Evolutionary conservation across 2,797 vertebrate species (phyloP).

Genomic region (Okamejei kenojei): DNA sequence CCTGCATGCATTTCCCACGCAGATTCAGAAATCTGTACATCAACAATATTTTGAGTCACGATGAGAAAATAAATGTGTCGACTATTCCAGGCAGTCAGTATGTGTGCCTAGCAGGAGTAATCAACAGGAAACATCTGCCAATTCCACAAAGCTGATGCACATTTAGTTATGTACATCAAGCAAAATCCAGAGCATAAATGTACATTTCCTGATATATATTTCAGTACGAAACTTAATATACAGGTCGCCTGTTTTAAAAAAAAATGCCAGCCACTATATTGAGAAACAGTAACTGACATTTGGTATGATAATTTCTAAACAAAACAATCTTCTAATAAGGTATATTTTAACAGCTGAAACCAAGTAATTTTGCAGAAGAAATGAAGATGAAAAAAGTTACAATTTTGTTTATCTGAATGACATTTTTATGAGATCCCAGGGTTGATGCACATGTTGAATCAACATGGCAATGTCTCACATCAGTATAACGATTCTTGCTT

Average conservation of each 20-base stretch:
- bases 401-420: background rate
- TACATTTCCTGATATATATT: background rate
- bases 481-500: conserved; percentile 9
- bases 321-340: background rate
- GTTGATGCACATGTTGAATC: background rate
- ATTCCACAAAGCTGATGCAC: background rate
- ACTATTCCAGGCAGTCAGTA: background rate
- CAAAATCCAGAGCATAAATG: background rate
- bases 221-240: background rate
- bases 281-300: background rate
- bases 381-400: background rate
- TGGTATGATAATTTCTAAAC: background rate
- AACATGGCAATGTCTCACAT: background rate
- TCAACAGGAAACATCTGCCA: background rate
- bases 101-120: background rate
- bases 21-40: background rate
- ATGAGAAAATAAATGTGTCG: background rate
- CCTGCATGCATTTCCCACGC: background rate
- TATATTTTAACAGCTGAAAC: background rate
- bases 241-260: background rate
- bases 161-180: background rate
- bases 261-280: background rate
- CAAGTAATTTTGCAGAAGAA: background rate
- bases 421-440: background rate
- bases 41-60: background rate